Conservation (phyloP, 1,140 invertebrate genomes). For the Cotesia vestalis region DNA sequence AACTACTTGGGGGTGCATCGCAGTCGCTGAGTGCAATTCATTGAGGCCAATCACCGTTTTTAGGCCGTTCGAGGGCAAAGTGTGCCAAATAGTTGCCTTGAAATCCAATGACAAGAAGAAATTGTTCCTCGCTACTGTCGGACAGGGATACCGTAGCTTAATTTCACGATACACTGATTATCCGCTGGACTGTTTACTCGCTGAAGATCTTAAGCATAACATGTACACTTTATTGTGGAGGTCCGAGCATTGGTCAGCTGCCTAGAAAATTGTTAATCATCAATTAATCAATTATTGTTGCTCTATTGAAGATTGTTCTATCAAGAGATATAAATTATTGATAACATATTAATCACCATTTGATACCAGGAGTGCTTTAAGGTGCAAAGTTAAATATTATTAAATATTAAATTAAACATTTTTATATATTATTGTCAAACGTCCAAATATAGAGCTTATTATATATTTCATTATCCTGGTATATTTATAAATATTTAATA, state of each 20-base stretch:
- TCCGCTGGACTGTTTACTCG: conserved; percentile 58
- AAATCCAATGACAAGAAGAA: conserved; percentile 61
- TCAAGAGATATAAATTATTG: conserved; percentile 2
- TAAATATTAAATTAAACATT: conserved; percentile 20
- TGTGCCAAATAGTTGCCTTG: conserved; percentile 60
- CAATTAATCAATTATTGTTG: background rate
- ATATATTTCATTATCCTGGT: no score
- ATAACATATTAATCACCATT: conserved; percentile 1
- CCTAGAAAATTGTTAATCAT: conserved; percentile 51
- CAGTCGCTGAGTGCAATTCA: conserved; percentile 82
- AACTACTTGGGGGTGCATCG: conserved; percentile 90
- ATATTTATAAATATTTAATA: no score
- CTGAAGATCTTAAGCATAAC: conserved; percentile 68
- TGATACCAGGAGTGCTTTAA: conserved; percentile 41
- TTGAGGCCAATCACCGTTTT: conserved; percentile 89
- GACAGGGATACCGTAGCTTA: conserved; percentile 83
- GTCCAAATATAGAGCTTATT: conserved; percentile 39
- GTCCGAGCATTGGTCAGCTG: conserved; percentile 76
- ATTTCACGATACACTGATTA: conserved; percentile 76
- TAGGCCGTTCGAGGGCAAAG: conserved; percentile 88
- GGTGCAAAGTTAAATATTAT: conserved; percentile 35
- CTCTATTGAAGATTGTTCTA: background rate
- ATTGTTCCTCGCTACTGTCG: conserved; percentile 78
- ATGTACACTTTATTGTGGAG: conserved; percentile 78
- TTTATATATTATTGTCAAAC: conserved; percentile 33